Evolutionary conservation across 1,140 invertebrate genomes (phyloP).

Genomic region (Intoshia linei): DNA sequence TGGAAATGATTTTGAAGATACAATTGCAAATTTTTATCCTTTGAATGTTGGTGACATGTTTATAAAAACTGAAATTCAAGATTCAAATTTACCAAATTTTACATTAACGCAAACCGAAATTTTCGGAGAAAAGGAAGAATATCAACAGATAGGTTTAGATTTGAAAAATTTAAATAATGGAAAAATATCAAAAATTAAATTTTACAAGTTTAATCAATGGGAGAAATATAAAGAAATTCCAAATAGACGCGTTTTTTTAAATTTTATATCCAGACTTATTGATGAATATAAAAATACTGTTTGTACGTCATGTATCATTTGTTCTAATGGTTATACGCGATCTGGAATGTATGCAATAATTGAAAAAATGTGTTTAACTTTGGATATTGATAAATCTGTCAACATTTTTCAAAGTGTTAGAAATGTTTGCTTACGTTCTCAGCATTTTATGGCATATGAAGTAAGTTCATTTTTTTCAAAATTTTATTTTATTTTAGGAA

Average conservation of each 20-base stretch:
- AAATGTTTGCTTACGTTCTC: not conserved
- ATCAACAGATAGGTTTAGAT: not conserved
- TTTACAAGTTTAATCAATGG: not conserved
- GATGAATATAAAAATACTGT: not conserved
- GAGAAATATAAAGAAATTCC: not conserved
- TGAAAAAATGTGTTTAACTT: not conserved
- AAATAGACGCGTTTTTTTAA: not conserved
- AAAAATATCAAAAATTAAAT: constrained; percentile 1
- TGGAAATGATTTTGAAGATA: constrained; percentile 11
- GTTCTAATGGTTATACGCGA: not conserved
- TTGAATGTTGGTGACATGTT: constrained; percentile 4
- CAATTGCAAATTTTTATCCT: constrained; percentile 15
- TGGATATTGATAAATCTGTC: not conserved
- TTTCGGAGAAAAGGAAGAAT: no score
- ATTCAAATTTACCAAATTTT: constrained; percentile 8
- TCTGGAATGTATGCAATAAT: not conserved
- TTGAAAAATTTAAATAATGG: not conserved
- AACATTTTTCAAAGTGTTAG: not conserved
- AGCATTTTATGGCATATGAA: not conserved
- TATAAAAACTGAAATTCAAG: constrained; percentile 12
- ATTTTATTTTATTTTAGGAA: constrained; percentile 11
- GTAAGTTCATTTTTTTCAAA: not conserved
- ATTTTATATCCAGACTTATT: not conserved
- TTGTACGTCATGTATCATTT: not conserved
- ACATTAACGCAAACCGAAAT: not conserved